Evolutionary conservation across 2,797 vertebrate species (phyloP), one percentile per base, ranked within the genome.

Genomic region (Oreonectes daqikongensis): DNA sequence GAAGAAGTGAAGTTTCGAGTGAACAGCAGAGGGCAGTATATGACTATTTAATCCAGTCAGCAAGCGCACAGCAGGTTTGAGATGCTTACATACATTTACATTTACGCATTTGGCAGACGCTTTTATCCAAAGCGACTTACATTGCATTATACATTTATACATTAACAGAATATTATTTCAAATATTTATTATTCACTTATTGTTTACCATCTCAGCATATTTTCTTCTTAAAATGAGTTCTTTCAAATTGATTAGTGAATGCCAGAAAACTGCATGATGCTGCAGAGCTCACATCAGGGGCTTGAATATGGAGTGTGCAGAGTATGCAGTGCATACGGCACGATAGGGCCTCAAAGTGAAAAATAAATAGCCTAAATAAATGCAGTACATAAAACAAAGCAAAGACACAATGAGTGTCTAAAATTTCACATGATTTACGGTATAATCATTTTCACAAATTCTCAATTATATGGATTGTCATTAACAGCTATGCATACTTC

Each of bases 11-110:
- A 9, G 18, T 24, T 24, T 35, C 7, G 2, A 3, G 1, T 55
- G 22, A 44, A 57, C 60, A 75, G 72, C 72, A 75, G 72, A 66
- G 61, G 61, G 48, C 72, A 75, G 61, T 42, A 42, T 42, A 42
- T n/a, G 9, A 55, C 72, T 53, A n/a, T 15, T 40, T 65, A 15
- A 55, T 42, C 35, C 18, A 14, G 24, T 4, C 10, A 26, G 48
- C 57, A 22, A 6, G 20, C 0, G 3, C 35, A 18, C 4, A 4
- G 1, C 15, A 24, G 4, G 32, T 20, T 22, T 32, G 32, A 32
- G 3, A 32, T 32, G 6, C 3, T 3, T 32, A 32, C n/a, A n/a
- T n/a, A n/a, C n/a, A n/a, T n/a, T n/a, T n/a, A n/a, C n/a, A n/a
- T n/a, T n/a, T n/a, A n/a, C n/a, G n/a, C n/a, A n/a, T n/a, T n/a